Evolutionary conservation across 2,113 vertebrate genomes (phyloP), one percentile per base, ranked within the genome.

Genomic region (Casuarius casuarius): DNA sequence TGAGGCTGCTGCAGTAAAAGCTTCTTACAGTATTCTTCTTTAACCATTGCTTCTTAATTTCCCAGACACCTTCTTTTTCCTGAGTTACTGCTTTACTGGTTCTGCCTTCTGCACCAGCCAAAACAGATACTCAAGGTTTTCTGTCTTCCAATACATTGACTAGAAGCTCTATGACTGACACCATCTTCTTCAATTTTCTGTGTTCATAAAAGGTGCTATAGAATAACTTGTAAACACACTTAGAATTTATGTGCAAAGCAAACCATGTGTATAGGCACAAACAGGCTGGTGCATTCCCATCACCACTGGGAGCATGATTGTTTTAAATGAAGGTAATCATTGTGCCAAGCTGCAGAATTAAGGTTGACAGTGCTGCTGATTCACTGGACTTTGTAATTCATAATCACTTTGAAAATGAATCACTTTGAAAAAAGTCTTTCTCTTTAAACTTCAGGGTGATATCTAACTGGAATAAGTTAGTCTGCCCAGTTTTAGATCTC

Each of bases 291-390:
- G 15, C 14, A 21, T 23, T 87, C 63, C 44, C 52, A 54, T 12
- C 2, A 8, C 12, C 12, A 42, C 13, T 0, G 0, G 62, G 33
- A 78, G 6, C 25, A 23, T 48, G 3, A 29, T 70, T 23, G 28
- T 65, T 67, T 40, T 40, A 28, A 80, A 29, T 38, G 52, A 56
- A 42, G 52, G 51, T 87, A 11, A 31, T 4, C 15, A 8, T n/a
- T 3, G 58, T 18, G 31, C 68, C 89, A 87, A 28, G 78, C 42
- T 62, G 52, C 51, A 62, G 28, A 56, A 17, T n/a, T 44, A 76
- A 46, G 18, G 49, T 7, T 68, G 46, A 16, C 28, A 68, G 67
- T 44, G 54, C 56, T 92, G 42, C 29, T 87, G 49, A 17, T 59
- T 59, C 56, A 65, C 28, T 38, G 22, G 67, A 72, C 51, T 75